A percentile compares a stretch with the other conserved stretches of the same genome.
Conservation (phyloP, 1,140 invertebrate species). For the Marisa cornuarietis region DNA sequence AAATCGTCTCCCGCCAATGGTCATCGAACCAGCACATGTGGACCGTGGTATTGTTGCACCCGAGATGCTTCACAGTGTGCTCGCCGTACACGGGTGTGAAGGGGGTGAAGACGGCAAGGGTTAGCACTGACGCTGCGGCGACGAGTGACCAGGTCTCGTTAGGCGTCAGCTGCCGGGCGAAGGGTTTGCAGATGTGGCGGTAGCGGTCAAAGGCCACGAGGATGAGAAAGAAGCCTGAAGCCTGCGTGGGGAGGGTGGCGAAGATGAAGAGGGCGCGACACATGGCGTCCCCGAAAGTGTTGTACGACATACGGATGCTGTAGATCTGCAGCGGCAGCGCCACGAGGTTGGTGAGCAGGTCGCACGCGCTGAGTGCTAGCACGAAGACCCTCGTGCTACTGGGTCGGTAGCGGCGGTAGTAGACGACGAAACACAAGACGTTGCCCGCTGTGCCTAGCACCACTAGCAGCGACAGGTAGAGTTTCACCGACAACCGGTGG, state of each 20-base stretch:
- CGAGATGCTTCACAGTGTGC: not conserved
- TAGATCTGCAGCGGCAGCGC: not conserved
- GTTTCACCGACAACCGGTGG: constrained; percentile 8
- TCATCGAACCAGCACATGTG: not conserved
- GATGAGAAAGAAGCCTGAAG: constrained; percentile 24
- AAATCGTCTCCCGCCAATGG: not conserved
- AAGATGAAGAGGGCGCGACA: constrained; percentile 4
- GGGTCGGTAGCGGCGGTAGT: constrained; percentile 15
- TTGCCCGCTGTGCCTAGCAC: constrained; percentile 32
- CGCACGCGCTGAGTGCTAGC: not conserved
- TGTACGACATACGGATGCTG: constrained; percentile 5
- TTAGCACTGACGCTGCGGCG: constrained; percentile 6
- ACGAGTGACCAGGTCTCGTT: constrained; percentile 23
- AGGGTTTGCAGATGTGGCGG: constrained; percentile 27
- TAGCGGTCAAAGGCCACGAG: constrained; percentile 35
- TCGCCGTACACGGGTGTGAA: not conserved
- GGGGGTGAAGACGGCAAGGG: constrained; percentile 4
- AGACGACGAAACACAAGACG: constrained; percentile 29
- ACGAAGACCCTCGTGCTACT: constrained; percentile 8
- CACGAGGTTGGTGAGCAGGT: constrained; percentile 4
- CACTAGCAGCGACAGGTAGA: constrained; percentile 30
- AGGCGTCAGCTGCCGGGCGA: constrained; percentile 28
- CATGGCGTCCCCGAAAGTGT: constrained; percentile 21
- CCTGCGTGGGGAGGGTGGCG: not conserved
- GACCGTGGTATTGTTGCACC: not conserved